Evolutionary conservation across 2,888 invertebrate genomes (phyloP), one percentile per base, ranked within the genome.

Genomic region (Tenthredo mesomela): DNA sequence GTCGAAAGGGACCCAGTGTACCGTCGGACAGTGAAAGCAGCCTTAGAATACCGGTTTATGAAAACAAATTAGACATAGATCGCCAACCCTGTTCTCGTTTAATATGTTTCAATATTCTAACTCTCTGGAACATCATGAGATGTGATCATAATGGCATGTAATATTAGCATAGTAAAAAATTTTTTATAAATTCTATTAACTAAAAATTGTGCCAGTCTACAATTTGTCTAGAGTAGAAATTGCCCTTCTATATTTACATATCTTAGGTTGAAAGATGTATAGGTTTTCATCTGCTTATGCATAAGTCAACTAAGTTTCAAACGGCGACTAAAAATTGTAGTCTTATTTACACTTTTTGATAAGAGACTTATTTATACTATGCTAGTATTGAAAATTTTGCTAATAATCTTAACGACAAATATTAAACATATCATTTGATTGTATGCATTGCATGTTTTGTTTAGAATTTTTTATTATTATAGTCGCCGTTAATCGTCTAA

Each of bases 31-130:
- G 80, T 80, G 61, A 80, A 80, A 61, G 18, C 80, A 80, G 80
- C 80, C 80, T 80, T 80, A 80, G 37, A 80, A 21, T 61, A 61
- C 80, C 80, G 61, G 58, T 80, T 80, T 80, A 80, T 61, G 40
- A 61, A 80, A 80, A 80, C 21, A 80, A 61, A 80, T 7, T 40
- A 80, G 40, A 58, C n/a, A 40, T 80, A 80, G 80, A 80, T 61
- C 80, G 40, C 37, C 80, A 80, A 80, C 80, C 58, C 80, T 40
- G 80, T 80, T 61, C 37, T 80, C 80, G 40, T 9, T 61, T 40
- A 12, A 61, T 80, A 40, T 80, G 40, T 80, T 80, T 61, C 15
- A 80, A 40, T 80, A 18, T 80, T 18, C 21, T 21, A 29, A 21
- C 40, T 29, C 10, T 80, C 37, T 12, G n/a, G 18, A 58, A 54